Evolutionary conservation across 2,797 vertebrate species (phyloP).

Genomic region (Myotis planiceps): DNA sequence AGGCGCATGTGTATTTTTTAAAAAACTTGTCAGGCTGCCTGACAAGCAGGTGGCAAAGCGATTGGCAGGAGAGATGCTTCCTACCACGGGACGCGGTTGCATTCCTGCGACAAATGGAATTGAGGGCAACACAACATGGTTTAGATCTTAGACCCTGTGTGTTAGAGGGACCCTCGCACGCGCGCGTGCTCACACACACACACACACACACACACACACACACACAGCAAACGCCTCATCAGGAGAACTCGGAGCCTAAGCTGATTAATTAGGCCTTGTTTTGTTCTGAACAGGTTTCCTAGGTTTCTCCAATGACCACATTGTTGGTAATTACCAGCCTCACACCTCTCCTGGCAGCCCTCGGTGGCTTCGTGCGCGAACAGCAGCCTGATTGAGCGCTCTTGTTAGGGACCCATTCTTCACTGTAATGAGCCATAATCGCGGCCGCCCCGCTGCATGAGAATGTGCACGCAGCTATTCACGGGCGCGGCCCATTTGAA

Average conservation of each 20-base stretch:
- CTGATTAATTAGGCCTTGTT: constrained; percentile 91
- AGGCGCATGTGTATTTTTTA: constrained; percentile 71
- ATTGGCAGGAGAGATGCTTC: constrained; percentile 64
- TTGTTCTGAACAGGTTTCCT: constrained; percentile 87
- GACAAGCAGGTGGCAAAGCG: constrained; percentile 69
- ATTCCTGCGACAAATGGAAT: constrained; percentile 61
- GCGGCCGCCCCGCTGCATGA: constrained; percentile 90
- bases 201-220: neutral
- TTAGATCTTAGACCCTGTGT: constrained; percentile 69
- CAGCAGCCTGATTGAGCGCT: constrained; percentile 90
- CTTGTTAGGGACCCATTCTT: constrained; percentile 90
- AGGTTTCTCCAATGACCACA: constrained; percentile 85
- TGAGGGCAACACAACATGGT: constrained; percentile 62
- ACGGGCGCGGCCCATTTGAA: constrained; percentile 91
- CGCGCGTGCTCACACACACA: neutral
- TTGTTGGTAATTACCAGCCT: constrained; percentile 89
- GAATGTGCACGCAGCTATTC: constrained; percentile 92
- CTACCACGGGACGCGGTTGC: constrained; percentile 67
- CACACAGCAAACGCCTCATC: constrained; percentile 79
- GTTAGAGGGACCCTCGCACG: constrained; percentile 70
- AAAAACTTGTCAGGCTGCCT: constrained; percentile 60
- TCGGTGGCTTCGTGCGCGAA: constrained; percentile 89
- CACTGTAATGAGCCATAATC: constrained; percentile 95
- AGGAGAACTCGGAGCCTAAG: constrained; percentile 86
- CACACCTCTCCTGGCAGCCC: constrained; percentile 87